Conservation (phyloP, 1,140 invertebrate species). For the Drosophila watanabei region DNA sequence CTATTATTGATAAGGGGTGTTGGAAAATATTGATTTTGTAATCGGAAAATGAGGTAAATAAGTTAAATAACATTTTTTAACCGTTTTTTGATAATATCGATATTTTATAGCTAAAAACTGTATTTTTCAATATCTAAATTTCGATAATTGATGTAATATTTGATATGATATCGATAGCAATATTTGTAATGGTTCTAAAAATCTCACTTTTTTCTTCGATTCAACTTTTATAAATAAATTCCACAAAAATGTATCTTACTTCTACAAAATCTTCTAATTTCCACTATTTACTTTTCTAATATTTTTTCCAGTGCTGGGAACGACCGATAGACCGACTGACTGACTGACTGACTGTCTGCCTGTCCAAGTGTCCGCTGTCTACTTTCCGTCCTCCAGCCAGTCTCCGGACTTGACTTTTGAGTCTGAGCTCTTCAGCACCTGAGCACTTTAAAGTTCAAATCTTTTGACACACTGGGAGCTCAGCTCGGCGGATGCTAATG, state of each 20-base stretch:
- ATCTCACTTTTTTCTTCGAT: too few relatives aligned
- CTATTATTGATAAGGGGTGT: neutral
- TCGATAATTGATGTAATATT: too few relatives aligned
- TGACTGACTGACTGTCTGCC: conserved; percentile 34
- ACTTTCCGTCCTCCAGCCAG: conserved; percentile 22
- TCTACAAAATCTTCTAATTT: neutral
- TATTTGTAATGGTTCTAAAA: too few relatives aligned
- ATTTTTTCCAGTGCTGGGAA: conserved; percentile 5
- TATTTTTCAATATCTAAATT: too few relatives aligned
- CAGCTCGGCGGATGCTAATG: conserved; percentile 50
- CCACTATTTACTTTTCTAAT: neutral
- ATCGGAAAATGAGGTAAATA: neutral
- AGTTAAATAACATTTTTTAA: too few relatives aligned
- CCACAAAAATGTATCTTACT: neutral
- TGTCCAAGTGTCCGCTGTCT: conserved; percentile 35
- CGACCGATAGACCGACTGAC: conserved; percentile 38
- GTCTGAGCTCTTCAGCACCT: conserved; percentile 54
- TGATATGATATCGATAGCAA: too few relatives aligned
- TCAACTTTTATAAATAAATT: neutral
- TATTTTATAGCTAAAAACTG: too few relatives aligned
- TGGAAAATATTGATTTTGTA: neutral
- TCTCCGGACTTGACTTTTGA: neutral
- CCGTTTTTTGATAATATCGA: neutral
- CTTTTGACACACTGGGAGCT: conserved; percentile 68
- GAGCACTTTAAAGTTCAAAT: conserved; percentile 78